Evolutionary conservation across 2,888 invertebrate species (phyloP).

Genomic region (Matsumyia berberina): DNA sequence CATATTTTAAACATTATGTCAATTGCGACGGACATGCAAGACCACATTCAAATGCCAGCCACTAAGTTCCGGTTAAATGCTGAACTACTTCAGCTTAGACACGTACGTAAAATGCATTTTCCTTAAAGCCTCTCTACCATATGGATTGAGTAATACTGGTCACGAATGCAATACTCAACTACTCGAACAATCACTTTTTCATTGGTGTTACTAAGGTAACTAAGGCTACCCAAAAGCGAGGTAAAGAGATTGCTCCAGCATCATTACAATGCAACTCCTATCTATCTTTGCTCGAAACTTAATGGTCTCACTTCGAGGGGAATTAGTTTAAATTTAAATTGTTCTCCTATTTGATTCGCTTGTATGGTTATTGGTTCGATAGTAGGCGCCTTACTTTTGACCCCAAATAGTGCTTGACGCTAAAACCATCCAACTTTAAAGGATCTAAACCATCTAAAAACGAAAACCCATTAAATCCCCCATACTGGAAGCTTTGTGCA

Average conservation of each 20-base stretch:
- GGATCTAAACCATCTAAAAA: conserved; percentile 54
- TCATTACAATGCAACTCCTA: conserved; percentile 63
- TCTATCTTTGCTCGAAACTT: conserved; percentile 22
- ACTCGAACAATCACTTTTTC: conserved; percentile 74
- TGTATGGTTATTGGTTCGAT: conserved; percentile 51
- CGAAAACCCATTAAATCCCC: neutral
- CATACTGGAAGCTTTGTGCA: conserved; percentile 10
- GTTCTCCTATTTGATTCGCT: conserved; percentile 14
- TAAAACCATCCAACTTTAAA: conserved; percentile 41
- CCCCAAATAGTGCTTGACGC: conserved; percentile 23
- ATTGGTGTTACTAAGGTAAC: conserved; percentile 42
- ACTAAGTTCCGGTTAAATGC: conserved; percentile 65
- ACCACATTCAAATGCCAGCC: conserved; percentile 60
- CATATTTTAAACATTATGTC: conserved; percentile 56
- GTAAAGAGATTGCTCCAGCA: conserved; percentile 48
- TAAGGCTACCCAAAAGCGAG: conserved; percentile 44
- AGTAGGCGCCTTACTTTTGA: conserved; percentile 47
- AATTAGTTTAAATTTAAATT: conserved; percentile 36
- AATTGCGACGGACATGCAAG: conserved; percentile 44
- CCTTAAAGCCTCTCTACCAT: conserved; percentile 48
- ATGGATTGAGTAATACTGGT: conserved; percentile 63
- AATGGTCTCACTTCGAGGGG: conserved; percentile 30
- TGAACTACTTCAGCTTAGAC: conserved; percentile 43
- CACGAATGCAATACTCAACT: conserved; percentile 69
- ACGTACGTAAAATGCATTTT: conserved; percentile 44